Percentiles rank a stretch among this genome's conserved stretches.
Evolutionary conservation across 2,888 invertebrate genomes (phyloP).

Genomic region (Xylota segnis): DNA sequence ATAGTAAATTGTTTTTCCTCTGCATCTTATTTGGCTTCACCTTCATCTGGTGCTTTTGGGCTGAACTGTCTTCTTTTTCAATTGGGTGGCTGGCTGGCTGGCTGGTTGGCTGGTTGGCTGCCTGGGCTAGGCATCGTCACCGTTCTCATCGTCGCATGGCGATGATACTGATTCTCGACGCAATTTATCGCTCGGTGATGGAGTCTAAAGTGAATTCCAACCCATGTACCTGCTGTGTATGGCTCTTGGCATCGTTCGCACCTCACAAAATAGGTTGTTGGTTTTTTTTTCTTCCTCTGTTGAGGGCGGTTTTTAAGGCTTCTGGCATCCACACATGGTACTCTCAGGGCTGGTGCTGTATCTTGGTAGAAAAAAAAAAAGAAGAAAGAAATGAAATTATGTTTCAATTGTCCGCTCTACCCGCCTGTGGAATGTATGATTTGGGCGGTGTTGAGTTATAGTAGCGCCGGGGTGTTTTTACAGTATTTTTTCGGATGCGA

Average conservation of each 20-base stretch:
- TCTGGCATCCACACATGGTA: slow-evolving; percentile 48
- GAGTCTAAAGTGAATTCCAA: slow-evolving; percentile 63
- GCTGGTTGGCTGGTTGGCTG: too few relatives aligned
- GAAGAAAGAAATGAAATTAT: slow-evolving; percentile 34
- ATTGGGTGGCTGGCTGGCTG: slow-evolving; percentile 44
- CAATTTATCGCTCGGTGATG: slow-evolving; percentile 70
- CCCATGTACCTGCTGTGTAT: slow-evolving; percentile 20
- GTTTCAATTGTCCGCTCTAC: slow-evolving; percentile 58
- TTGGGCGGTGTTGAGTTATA: background rate
- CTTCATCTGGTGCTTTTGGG: slow-evolving; percentile 60
- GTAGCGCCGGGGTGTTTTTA: slow-evolving; percentile 2
- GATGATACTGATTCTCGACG: slow-evolving; percentile 62
- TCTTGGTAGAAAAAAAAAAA: slow-evolving; percentile 5
- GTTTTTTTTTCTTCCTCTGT: background rate
- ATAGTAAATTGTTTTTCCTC: slow-evolving; percentile 57
- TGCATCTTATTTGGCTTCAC: slow-evolving; percentile 63
- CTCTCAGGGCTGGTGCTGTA: background rate
- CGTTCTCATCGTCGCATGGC: slow-evolving; percentile 40
- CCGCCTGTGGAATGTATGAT: slow-evolving; percentile 30
- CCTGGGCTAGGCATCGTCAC: slow-evolving; percentile 7
- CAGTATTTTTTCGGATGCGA: background rate
- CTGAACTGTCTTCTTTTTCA: slow-evolving; percentile 50
- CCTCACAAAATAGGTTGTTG: slow-evolving; percentile 55
- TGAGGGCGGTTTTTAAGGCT: slow-evolving; percentile 36
- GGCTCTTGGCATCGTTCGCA: slow-evolving; percentile 65